Base-by-base conservation (phyloP, 2,113 vertebrate genomes). In the Ophiodon elongatus region DNA sequence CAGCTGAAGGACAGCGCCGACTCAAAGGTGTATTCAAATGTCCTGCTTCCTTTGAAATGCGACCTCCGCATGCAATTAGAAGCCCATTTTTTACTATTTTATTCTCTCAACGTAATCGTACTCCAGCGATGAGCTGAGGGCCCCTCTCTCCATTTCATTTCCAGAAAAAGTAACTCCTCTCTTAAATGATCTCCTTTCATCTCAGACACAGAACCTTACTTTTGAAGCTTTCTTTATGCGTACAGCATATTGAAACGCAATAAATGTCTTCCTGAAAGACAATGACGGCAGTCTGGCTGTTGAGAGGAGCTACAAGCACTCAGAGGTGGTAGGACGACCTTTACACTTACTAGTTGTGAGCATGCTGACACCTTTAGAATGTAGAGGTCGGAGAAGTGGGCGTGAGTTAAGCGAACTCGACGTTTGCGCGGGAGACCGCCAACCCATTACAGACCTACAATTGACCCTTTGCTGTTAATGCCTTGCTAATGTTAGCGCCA, bases 21-120 rank as follows among this genome's bases (percentile, higher is more conserved):
- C 77, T 78, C 67, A 78, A 72, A 88, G 70, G 68, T 79, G 63
- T 37, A 62, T 80, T 84, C 76, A 84, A 63, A 88, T 76, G 73
- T 56, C 79, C 65, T 13, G 47, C 76, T 76, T 27, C 73, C 76
- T 88, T 90, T 92, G 82, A 93, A 89, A 86, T 57, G 52, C 80
- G 85, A 89, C 84, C 74, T 79, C 73, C 19, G 60, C n/a, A 1
- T 1, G 1, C 79, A 86, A 50, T 19, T 2, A 73, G 27, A 45
- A 33, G 73, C 37, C 3, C 0, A 43, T 85, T 80, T 76, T 39
- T 65, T 21, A 11, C 60, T 41, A 64, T 78, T 70, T 80, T 33
- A 79, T 85, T 78, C 63, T 77, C 52, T 47, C 23, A 47, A 29
- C 14, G 4, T 78, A 73, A 80, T 84, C 41, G 72, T 41, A 75